Evolutionary conservation across 1,140 invertebrate genomes (phyloP).

Genomic region (Drosophila melanica): DNA sequence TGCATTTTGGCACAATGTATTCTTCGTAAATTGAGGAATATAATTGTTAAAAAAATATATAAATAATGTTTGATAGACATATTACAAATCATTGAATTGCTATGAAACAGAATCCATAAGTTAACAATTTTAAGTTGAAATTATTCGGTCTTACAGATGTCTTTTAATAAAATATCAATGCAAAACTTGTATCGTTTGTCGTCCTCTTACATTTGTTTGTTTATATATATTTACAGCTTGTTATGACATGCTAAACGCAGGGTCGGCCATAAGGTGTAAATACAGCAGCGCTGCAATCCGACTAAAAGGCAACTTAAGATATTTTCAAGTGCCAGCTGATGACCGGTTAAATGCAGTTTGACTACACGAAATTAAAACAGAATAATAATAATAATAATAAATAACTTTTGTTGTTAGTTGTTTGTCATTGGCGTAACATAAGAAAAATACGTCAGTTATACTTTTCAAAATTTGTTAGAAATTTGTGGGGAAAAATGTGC

Average conservation of each 20-base stretch:
- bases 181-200: not conserved
- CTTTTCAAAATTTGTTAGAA: conserved; percentile 47
- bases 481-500: conserved; percentile 67
- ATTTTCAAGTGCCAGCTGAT: conserved; percentile 23
- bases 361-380: conserved; percentile 40
- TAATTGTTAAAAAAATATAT: not conserved
- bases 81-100: not conserved
- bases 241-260: conserved; percentile 29
- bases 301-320: conserved; percentile 16
- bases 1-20: not conserved
- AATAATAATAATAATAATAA: conserved; percentile 24
- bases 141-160: not conserved
- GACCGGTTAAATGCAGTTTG: conserved; percentile 35
- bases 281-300: conserved; percentile 10
- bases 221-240: conserved; percentile 33
- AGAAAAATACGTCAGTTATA: conserved; percentile 55
- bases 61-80: not conserved
- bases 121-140: not conserved
- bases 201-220: not conserved
- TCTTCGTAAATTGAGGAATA: not conserved
- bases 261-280: conserved; percentile 35
- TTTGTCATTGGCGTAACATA: conserved; percentile 39
- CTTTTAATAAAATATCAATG: not conserved
- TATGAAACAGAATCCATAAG: not conserved
- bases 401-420: conserved; percentile 27